Conservation (phyloP, 2,113 vertebrate species). For the Rallus limicola region DNA sequence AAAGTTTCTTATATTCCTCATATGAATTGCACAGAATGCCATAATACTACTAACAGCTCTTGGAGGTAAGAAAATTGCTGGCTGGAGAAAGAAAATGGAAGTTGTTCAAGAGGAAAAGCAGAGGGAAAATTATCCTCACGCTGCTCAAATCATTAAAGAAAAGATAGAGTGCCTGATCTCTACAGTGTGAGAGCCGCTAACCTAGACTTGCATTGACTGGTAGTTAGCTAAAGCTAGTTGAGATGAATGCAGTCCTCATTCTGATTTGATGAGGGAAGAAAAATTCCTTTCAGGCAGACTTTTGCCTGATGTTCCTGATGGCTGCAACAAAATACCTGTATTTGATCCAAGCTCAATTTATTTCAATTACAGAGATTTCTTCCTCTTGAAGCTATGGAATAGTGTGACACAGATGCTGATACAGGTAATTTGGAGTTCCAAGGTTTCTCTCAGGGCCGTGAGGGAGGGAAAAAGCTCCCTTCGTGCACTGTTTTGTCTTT, state of each 20-base stretch:
- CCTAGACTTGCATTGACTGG: not conserved
- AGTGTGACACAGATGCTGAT: not conserved
- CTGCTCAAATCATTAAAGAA: not conserved
- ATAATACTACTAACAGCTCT: not conserved
- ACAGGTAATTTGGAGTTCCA: not conserved
- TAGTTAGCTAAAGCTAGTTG: not conserved
- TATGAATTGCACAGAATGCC: not conserved
- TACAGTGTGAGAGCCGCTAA: not conserved
- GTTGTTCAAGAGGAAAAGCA: not conserved
- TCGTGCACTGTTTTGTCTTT: constrained; percentile 2
- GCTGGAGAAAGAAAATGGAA: not conserved
- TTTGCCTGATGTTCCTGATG: not conserved
- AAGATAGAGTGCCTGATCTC: not conserved
- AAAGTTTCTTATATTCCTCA: not conserved
- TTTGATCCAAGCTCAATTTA: not conserved
- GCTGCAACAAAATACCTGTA: not conserved
- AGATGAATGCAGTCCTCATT: not conserved
- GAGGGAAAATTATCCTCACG: not conserved
- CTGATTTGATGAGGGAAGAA: not conserved
- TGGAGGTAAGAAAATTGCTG: not conserved
- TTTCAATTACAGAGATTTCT: not conserved
- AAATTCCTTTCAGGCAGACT: not conserved
- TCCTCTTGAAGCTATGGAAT: not conserved
- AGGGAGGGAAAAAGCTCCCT: not conserved
- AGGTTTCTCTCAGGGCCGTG: not conserved